Percentiles rank a stretch among this genome's conserved stretches.
phyloP scores from a whole-genome alignment of 1,140 invertebrate species.

The Drosophila grimshawi region DNA sequence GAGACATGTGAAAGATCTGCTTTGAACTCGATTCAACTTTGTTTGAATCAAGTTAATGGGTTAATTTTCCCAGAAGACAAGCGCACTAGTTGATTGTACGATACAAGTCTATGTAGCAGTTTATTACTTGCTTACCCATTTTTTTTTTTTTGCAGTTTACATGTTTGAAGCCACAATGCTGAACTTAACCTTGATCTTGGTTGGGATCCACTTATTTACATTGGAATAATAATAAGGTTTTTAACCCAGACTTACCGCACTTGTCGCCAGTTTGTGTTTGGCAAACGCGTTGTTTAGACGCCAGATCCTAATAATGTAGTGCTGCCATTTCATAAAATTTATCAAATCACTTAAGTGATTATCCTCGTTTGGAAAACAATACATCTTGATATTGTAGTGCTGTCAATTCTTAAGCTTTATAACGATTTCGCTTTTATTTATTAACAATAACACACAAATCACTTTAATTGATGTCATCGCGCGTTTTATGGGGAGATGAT shows the following conservation, averaged over 20 bases:
- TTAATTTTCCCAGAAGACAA: slow-evolving; percentile 33
- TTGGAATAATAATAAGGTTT: slow-evolving; percentile 4
- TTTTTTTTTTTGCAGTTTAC: slow-evolving; percentile 14
- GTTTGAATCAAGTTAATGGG: slow-evolving; percentile 23
- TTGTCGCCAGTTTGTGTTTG: slow-evolving; percentile 18
- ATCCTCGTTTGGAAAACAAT: too few species aligned
- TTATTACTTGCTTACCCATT: slow-evolving; percentile 7
- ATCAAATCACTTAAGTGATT: not conserved
- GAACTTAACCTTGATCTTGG: slow-evolving; percentile 39
- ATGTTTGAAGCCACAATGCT: slow-evolving; percentile 8
- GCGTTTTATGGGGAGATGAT: not conserved
- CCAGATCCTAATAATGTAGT: not conserved
- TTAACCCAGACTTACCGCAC: slow-evolving; percentile 25
- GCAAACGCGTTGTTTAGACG: slow-evolving; percentile 11
- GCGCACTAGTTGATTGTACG: slow-evolving; percentile 5
- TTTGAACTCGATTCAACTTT: slow-evolving; percentile 36
- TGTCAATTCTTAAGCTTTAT: not conserved
- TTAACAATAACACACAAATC: slow-evolving; percentile 1
- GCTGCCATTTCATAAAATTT: not conserved
- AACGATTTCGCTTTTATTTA: not conserved
- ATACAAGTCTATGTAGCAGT: not conserved
- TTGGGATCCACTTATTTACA: not conserved
- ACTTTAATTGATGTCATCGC: not conserved
- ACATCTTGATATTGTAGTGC: not conserved
- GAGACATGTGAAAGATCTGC: not conserved